Base-by-base conservation (phyloP, 35 echinoderm and acorn worm species). In the Diadema setosum region DNA sequence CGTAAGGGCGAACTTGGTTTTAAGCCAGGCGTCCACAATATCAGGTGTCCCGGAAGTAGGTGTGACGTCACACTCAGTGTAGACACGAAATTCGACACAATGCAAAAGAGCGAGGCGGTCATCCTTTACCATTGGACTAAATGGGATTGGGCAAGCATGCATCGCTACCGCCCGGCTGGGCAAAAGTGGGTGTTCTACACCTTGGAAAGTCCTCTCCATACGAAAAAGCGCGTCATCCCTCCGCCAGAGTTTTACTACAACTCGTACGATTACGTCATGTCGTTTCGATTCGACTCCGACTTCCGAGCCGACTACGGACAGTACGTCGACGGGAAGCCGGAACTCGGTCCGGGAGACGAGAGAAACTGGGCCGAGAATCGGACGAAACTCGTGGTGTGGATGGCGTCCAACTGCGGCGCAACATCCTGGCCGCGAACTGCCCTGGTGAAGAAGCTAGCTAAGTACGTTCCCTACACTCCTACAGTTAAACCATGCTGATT, bases 111-210 rank as follows among this genome's bases (percentile, higher is more conserved):
- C 36, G 85, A 96, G 40, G 80, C 90, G 3, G 48, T 96, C 31
- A 69, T 96, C 20, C 69, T 96, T 0, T 81, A 67, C 59, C 86
- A 92, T 58, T 91, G 90, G 50, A 83, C 94, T 0, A 83, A 84
- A 25, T 88, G 84, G 40, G 49, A 92, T 11, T 83, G 83, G 75
- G 78, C 58, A 12, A 88, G 88, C 25, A 88, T 87, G 81, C 40
- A 46, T 11, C 70, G 46, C 34, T 41, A 76, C 3, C 45, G 59
- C 14, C 48, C 82, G 34, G 5, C 89, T 2, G 58, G 70, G 29
- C 94, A 96, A 39, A 85, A 92, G 2, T 91, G 86, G 81, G 85
- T 96, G n/a, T 92, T 96, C 56, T 96, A 96, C 35, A 90, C 90
- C 16, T 80, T 88, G 2, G 94, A 96, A 70, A 96, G 90, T 1